A percentile compares a stretch with the other conserved stretches of the same genome.
These are phyloP conservation scores for Bilobella aurantiaca DNA, from an alignment of 1,140 invertebrate genomes.

Conservation along the genomic window DNA sequence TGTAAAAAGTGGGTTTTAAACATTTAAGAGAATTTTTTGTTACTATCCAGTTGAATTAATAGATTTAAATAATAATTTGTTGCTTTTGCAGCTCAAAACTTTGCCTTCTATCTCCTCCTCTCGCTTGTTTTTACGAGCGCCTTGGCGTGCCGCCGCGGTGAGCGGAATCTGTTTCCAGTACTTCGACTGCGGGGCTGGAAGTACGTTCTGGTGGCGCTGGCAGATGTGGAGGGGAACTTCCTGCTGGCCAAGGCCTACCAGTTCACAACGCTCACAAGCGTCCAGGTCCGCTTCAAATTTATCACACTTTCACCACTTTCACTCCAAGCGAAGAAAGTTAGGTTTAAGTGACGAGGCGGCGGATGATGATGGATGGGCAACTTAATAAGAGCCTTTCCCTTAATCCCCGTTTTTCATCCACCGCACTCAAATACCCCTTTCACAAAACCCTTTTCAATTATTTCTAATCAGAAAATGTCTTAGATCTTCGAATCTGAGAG, in stretches of 20 bases:
- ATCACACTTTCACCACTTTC: too few species aligned
- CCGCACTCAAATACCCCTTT: too few species aligned
- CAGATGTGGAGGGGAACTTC: constrained; percentile 71
- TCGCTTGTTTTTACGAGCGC: constrained; percentile 64
- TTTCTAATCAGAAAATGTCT: too few species aligned
- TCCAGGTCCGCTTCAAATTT: constrained; percentile 48
- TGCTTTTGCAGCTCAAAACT: constrained; percentile 54
- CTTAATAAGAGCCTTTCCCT: too few species aligned
- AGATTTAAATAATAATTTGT: not conserved
- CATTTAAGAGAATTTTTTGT: not conserved
- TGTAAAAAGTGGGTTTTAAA: not conserved
- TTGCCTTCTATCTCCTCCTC: constrained; percentile 66
- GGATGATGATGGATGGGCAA: too few species aligned
- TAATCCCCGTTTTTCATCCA: too few species aligned
- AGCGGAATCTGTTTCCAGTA: constrained; percentile 52
- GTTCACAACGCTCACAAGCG: constrained; percentile 53
- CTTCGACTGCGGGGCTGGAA: constrained; percentile 59
- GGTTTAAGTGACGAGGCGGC: too few species aligned
- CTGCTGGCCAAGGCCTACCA: constrained; percentile 62
- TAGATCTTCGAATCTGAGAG: too few species aligned
- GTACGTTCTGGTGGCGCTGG: constrained; percentile 59
- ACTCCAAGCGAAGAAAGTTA: too few species aligned
- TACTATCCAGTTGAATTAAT: not conserved
- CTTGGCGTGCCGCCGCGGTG: constrained; percentile 56
- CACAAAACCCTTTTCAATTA: too few species aligned